A percentile compares a stretch with the other conserved stretches of the same genome.
Conservation (phyloP, 2,797 vertebrate genomes). For the Melanotaenia boesemani region DNA sequence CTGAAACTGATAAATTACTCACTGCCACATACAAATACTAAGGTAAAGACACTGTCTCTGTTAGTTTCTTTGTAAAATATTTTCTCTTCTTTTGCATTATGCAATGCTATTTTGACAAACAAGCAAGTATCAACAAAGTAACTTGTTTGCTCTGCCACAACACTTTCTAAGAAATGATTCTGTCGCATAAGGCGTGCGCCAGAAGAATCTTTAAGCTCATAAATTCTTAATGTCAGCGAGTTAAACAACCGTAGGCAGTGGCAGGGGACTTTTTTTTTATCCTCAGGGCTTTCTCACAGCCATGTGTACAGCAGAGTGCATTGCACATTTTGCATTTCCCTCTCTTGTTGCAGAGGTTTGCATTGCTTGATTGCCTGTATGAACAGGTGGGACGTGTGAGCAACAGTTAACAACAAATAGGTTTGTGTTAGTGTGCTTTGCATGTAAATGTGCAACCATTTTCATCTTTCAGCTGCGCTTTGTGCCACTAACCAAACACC, state of each 20-base stretch:
- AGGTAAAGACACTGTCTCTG: background rate
- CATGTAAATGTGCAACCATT: background rate
- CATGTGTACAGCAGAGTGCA: constrained; percentile 56
- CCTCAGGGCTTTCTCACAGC: constrained; percentile 63
- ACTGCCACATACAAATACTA: background rate
- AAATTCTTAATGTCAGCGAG: constrained; percentile 75
- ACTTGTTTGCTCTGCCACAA: constrained; percentile 61
- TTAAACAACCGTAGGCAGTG: constrained; percentile 70
- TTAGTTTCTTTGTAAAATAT: constrained; percentile 10
- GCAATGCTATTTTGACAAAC: constrained; percentile 52
- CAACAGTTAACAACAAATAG: background rate
- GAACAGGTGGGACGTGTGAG: background rate
- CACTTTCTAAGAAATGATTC: constrained; percentile 56
- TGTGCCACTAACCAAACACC: constrained; percentile 14
- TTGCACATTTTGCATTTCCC: constrained; percentile 35
- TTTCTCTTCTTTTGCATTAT: constrained; percentile 26
- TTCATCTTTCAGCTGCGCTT: background rate
- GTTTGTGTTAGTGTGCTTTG: constrained; percentile 1
- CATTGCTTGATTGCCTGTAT: constrained; percentile 4
- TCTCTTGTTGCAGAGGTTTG: constrained; percentile 33
- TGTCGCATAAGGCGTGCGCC: constrained; percentile 31
- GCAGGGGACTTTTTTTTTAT: constrained; percentile 57
- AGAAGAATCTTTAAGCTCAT: constrained; percentile 66
- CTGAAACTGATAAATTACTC: background rate
- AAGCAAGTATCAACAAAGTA: constrained; percentile 58